A percentile compares a stretch with the other conserved stretches of the same genome.
phyloP scores from a whole-genome alignment of 2,888 invertebrate genomes.

The Horisme vitalbata region DNA sequence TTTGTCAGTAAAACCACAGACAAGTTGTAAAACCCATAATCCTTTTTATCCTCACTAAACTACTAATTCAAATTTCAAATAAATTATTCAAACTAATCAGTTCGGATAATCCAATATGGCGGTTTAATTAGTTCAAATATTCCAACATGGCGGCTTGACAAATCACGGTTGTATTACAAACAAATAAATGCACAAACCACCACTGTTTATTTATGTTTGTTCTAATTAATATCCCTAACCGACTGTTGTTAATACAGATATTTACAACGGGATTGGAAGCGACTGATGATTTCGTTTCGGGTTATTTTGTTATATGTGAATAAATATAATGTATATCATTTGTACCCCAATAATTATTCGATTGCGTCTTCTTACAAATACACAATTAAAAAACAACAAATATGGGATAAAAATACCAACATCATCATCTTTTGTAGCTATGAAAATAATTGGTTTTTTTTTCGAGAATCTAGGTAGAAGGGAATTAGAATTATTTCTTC shows the following conservation, averaged over 20 bases:
- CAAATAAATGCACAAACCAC: background rate
- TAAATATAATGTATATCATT: too few species aligned
- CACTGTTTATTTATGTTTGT: constrained; percentile 2
- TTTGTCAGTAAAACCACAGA: too few species aligned
- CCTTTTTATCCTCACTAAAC: too few species aligned
- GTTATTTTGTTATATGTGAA: background rate
- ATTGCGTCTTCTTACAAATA: too few species aligned
- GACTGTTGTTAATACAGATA: background rate
- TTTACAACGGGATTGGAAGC: background rate
- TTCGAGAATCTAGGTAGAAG: too few species aligned
- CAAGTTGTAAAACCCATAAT: too few species aligned
- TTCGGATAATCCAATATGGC: constrained; percentile 4
- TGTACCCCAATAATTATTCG: too few species aligned
- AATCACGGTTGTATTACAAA: constrained; percentile 1
- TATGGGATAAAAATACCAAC: background rate
- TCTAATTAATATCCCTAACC: constrained; percentile 8
- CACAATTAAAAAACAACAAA: background rate
- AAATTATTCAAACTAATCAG: constrained; percentile 1
- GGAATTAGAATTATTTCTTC: too few species aligned
- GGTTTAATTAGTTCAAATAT: background rate
- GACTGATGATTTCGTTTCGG: background rate
- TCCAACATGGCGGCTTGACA: constrained; percentile 2
- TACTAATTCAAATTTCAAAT: background rate
- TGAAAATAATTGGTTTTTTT: too few species aligned
- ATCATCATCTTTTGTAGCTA: too few species aligned